These are phyloP conservation scores for Cephus runcator DNA, from an alignment of 2,888 invertebrate species.

Conservation along the genomic window DNA sequence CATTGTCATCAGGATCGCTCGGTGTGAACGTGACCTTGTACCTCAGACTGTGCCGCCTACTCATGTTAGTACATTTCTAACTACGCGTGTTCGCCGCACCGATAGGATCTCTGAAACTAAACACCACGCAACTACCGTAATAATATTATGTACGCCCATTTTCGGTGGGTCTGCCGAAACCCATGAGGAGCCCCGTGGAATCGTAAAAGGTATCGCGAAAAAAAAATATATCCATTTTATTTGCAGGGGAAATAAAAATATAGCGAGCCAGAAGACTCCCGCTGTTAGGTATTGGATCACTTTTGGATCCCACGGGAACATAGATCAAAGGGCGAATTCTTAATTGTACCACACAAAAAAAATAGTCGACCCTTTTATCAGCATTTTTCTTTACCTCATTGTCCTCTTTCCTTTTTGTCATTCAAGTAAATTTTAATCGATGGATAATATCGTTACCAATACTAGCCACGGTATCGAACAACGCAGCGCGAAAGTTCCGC, in stretches of 20 bases:
- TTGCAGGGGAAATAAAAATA: not conserved
- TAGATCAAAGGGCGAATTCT: not conserved
- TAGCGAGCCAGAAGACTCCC: not conserved
- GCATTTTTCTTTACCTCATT: not conserved
- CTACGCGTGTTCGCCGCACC: constrained; percentile 31
- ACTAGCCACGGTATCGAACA: not conserved
- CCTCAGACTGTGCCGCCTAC: constrained; percentile 22
- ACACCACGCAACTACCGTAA: constrained; percentile 34
- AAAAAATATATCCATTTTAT: not conserved
- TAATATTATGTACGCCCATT: constrained; percentile 14
- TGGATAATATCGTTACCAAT: not conserved
- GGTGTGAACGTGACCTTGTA: constrained; percentile 11
- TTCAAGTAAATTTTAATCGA: not conserved
- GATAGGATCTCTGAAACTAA: constrained; percentile 28
- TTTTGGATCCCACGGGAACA: not conserved
- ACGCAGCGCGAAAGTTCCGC: not conserved
- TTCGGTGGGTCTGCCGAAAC: constrained; percentile 1
- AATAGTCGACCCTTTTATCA: not conserved
- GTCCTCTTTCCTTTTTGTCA: not conserved
- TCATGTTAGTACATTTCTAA: constrained; percentile 25
- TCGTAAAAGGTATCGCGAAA: not conserved
- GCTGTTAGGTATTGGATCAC: not conserved
- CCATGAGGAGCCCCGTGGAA: not conserved
- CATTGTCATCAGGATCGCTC: not conserved
- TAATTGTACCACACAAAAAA: not conserved